phyloP scores from a whole-genome alignment of 2,797 vertebrate genomes.

The Pseudopleuronectes americanus region DNA sequence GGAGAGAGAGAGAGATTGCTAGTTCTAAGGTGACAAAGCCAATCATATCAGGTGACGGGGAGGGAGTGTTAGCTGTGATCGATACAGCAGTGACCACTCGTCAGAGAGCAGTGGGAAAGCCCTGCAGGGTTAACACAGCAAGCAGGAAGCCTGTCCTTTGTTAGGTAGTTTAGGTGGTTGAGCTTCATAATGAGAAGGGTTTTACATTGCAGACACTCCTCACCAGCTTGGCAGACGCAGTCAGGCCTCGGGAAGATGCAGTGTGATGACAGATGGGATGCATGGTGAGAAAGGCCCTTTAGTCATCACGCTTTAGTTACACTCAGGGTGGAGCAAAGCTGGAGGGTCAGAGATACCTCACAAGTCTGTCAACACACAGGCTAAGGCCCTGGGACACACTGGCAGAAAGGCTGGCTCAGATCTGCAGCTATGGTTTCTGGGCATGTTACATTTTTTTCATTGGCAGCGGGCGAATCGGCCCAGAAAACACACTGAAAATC shows the following conservation, averaged over 20 bases:
- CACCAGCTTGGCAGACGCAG: conserved; percentile 30
- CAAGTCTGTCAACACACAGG: background rate
- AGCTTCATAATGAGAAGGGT: conserved; percentile 23
- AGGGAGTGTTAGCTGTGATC: conserved; percentile 49
- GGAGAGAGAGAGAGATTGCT: background rate
- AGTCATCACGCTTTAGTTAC: conserved; percentile 52
- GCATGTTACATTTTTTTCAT: no score
- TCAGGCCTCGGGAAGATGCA: conserved; percentile 5
- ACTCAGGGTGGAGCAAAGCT: conserved; percentile 14
- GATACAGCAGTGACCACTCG: conserved; percentile 47
- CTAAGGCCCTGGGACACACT: no score
- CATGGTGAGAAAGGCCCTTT: conserved; percentile 39
- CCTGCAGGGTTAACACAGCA: conserved; percentile 18
- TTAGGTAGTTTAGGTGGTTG: conserved; percentile 24
- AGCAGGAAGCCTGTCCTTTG: conserved; percentile 31
- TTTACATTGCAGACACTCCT: conserved; percentile 38
- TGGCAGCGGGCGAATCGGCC: no score
- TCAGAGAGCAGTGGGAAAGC: conserved; percentile 27
- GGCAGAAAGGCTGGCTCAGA: no score
- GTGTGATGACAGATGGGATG: conserved; percentile 48
- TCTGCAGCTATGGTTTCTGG: no score
- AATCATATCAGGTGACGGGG: conserved; percentile 56
- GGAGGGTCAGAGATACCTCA: background rate
- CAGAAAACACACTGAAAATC: no score
- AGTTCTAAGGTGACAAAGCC: conserved; percentile 53